Percentiles rank a stretch among this genome's conserved stretches.
phyloP scores from a whole-genome alignment of 2,113 vertebrate species.

The Sula dactylatra region DNA sequence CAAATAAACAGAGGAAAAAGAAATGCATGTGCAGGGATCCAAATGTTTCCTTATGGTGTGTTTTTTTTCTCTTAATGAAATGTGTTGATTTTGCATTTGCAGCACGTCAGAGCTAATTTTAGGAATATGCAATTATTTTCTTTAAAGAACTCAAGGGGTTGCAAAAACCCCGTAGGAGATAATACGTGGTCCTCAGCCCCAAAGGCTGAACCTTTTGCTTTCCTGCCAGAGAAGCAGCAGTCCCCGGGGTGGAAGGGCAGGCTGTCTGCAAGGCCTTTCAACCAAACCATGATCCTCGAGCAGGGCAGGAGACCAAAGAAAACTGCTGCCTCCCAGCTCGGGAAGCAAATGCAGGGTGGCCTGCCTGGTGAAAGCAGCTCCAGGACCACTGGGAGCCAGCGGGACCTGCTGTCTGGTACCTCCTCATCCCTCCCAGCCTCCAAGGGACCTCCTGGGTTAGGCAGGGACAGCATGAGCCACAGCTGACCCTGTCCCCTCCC shows the following conservation, averaged over 20 bases:
- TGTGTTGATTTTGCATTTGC: background rate
- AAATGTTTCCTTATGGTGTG: slow-evolving; percentile 3
- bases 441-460: background rate
- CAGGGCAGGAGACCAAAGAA: background rate
- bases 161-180: background rate
- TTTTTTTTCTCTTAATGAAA: background rate
- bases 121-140: background rate
- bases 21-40: background rate
- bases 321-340: background rate
- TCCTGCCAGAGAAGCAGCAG: background rate
- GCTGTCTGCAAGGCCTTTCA: background rate
- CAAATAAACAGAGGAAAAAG: slow-evolving; percentile 23
- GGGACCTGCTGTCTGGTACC: background rate
- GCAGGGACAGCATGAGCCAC: background rate
- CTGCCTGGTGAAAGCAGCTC: background rate
- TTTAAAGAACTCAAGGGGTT: background rate
- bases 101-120: background rate
- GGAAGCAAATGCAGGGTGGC: background rate
- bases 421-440: background rate
- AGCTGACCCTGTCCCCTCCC: background rate
- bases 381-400: rapidly evolving
- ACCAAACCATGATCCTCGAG: rapidly evolving
- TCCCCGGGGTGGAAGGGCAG: background rate
- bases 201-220: background rate
- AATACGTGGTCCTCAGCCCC: background rate